Evolutionary conservation across 2,113 vertebrate species (phyloP).

Genomic region (Mionectes macconnelli): DNA sequence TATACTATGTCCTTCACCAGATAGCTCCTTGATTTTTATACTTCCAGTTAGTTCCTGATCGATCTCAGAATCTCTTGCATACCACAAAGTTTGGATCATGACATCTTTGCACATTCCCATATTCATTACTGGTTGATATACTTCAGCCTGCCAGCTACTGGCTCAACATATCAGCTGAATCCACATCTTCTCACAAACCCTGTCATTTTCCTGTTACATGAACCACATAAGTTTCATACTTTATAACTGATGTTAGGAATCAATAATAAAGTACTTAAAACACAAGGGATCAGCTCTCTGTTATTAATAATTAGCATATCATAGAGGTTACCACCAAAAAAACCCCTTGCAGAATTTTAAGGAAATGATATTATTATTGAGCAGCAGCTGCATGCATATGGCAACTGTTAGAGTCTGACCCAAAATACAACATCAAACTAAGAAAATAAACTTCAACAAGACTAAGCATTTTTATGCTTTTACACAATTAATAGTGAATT

Average conservation of each 20-base stretch:
- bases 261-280: neutral
- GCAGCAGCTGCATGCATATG: conserved; percentile 32
- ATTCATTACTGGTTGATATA: neutral
- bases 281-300: neutral
- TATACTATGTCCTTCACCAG: neutral
- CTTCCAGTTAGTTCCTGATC: neutral
- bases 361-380: neutral
- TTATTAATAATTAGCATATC: conserved; percentile 19
- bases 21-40: neutral
- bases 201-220: neutral
- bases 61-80: neutral
- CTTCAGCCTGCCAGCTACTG: neutral
- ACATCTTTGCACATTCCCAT: neutral
- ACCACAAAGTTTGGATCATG: neutral
- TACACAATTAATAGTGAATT: neutral
- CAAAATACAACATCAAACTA: neutral
- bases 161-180: neutral
- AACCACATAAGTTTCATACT: neutral
- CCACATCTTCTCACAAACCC: neutral
- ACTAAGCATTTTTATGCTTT: neutral
- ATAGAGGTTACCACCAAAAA: neutral
- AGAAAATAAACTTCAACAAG: conserved; percentile 10
- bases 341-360: neutral
- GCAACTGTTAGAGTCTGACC: neutral
- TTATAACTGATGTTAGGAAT: neutral